phyloP scores from a whole-genome alignment of 2,797 vertebrate species.

The Enteromius radiatus region DNA sequence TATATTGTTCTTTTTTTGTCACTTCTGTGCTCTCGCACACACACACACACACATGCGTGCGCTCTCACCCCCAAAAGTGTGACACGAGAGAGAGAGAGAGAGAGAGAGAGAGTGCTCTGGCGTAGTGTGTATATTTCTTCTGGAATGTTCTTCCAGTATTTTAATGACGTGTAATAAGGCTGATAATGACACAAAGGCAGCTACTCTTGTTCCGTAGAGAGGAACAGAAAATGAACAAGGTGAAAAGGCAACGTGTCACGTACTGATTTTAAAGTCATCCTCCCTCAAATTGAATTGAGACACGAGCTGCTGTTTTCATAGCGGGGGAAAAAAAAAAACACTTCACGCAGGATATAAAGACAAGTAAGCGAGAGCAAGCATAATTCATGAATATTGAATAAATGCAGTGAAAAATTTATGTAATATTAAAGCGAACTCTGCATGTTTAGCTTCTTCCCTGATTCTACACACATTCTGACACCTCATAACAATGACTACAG shows the following conservation, averaged over 20 bases:
- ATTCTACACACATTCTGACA: constrained; percentile 66
- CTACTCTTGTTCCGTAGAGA: constrained; percentile 61
- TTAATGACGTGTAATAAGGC: constrained; percentile 84
- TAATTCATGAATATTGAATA: constrained; percentile 75
- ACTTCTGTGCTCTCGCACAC: constrained; percentile 73
- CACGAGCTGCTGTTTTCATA: constrained; percentile 60
- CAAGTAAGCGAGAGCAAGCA: constrained; percentile 70
- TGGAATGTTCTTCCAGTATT: constrained; percentile 75
- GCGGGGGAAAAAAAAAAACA: constrained; percentile 62
- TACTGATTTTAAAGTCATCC: constrained; percentile 58
- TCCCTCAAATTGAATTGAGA: constrained; percentile 55
- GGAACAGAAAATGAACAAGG: constrained; percentile 49
- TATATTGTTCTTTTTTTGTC: constrained; percentile 94
- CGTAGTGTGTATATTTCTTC: constrained; percentile 49
- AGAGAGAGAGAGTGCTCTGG: constrained; percentile 12
- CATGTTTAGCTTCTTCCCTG: constrained; percentile 70
- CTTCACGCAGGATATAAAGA: constrained; percentile 69
- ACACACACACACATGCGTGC: constrained; percentile 61
- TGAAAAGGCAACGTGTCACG: constrained; percentile 40
- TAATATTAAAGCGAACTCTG: constrained; percentile 73
- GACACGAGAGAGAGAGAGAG: constrained; percentile 44
- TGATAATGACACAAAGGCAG: constrained; percentile 78
- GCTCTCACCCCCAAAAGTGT: constrained; percentile 55
- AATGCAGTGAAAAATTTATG: constrained; percentile 75
- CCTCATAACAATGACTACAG: constrained; percentile 57